These are phyloP conservation scores for Chrysochloris asiatica DNA, from an alignment of 2,113 vertebrate species.

Conservation along the genomic window DNA sequence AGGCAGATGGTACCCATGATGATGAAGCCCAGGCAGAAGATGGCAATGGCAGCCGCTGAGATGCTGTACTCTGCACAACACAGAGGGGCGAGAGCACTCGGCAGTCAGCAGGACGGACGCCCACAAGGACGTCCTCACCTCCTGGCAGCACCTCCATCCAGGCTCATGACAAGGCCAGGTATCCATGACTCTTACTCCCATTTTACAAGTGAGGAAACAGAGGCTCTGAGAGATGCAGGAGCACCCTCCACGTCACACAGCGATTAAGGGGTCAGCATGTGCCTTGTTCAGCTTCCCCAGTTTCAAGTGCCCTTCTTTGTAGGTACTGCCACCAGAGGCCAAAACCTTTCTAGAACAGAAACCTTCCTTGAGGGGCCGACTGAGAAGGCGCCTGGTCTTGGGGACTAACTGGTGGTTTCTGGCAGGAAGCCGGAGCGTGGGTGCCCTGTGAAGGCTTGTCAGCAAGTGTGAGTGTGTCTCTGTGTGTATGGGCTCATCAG, in stretches of 20 bases:
- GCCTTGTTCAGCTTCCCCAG: fast-evolving
- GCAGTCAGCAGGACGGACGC: too few species aligned
- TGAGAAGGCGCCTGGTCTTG: neutral
- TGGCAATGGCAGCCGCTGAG: constrained; percentile 96
- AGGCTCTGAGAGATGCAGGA: neutral
- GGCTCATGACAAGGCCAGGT: fast-evolving
- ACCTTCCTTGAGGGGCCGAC: neutral
- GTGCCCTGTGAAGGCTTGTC: too few species aligned
- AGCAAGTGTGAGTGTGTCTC: too few species aligned
- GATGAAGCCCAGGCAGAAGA: constrained; percentile 94
- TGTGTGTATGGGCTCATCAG: too few species aligned
- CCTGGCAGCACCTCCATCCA: neutral
- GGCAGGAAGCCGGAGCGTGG: neutral
- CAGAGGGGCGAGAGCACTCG: neutral
- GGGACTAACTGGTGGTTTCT: neutral
- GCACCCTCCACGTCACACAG: fast-evolving
- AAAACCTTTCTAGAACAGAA: neutral
- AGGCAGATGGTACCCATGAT: constrained; percentile 91
- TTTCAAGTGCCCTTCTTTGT: neutral
- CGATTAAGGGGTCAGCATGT: fast-evolving
- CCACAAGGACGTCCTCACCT: too few species aligned
- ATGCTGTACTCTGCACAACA: constrained; percentile 94
- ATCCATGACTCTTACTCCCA: neutral
- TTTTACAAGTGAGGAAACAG: neutral
- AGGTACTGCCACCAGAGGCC: neutral